Evolutionary conservation across 2,888 invertebrate genomes (phyloP).

Genomic region (Desoria tigrina): DNA sequence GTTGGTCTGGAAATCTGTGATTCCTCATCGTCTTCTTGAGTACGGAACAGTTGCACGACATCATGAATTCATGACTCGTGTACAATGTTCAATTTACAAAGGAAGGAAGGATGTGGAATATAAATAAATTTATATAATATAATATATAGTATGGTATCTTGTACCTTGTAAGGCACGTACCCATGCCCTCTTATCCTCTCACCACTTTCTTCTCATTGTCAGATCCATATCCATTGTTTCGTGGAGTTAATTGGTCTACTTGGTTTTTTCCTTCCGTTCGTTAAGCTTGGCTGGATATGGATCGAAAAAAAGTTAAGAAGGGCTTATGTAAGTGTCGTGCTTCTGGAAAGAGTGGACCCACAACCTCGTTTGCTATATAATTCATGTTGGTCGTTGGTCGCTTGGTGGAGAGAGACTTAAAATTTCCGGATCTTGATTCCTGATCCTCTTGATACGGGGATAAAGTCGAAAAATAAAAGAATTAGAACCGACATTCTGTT

Average conservation of each 20-base stretch:
- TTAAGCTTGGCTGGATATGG: not conserved
- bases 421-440: too few relatives aligned
- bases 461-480: too few relatives aligned
- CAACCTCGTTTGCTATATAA: not conserved
- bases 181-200: not conserved
- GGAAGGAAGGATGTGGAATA: not conserved
- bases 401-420: not conserved
- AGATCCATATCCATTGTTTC: not conserved
- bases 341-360: not conserved
- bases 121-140: not conserved
- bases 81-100: not conserved
- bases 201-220: slow-evolving; percentile 7
- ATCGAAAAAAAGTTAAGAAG: not conserved
- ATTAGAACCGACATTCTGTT: too few relatives aligned
- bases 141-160: not conserved
- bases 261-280: slow-evolving; percentile 2
- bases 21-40: slow-evolving; percentile 8
- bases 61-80: slow-evolving; percentile 8
- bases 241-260: slow-evolving; percentile 15
- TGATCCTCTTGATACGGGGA: too few relatives aligned
- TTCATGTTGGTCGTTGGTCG: not conserved
- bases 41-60: slow-evolving; percentile 8
- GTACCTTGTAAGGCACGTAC: slow-evolving; percentile 1
- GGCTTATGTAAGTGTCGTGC: not conserved
- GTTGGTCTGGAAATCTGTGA: slow-evolving; percentile 14